These are phyloP conservation scores for Cranoglanis bouderius DNA, from an alignment of 2,113 vertebrate genomes.

Conservation along the genomic window DNA sequence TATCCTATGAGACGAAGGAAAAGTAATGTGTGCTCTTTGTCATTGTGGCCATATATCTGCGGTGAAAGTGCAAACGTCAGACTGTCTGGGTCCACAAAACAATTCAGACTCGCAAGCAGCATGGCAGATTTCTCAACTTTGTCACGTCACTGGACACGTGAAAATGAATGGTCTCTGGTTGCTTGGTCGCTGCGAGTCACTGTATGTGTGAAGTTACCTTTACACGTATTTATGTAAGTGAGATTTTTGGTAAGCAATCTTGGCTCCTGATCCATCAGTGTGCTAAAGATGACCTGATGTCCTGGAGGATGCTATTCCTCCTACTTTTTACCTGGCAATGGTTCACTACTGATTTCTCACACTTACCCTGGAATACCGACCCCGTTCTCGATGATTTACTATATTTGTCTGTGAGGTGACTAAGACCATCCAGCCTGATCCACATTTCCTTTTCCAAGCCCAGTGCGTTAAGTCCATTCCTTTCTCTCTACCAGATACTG, in stretches of 20 bases:
- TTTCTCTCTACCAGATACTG: not conserved
- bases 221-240: not conserved
- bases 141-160: too few relatives aligned
- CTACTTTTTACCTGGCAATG: not conserved
- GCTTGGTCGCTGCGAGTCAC: too few relatives aligned
- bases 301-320: not conserved
- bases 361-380: not conserved
- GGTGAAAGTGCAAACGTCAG: too few relatives aligned
- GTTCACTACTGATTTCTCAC: not conserved
- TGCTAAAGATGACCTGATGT: not conserved
- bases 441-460: not conserved
- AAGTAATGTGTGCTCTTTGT: too few relatives aligned
- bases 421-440: not conserved
- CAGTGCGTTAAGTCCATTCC: not conserved
- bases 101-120: too few relatives aligned
- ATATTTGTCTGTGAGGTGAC: not conserved
- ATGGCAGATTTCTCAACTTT: too few relatives aligned
- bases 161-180: too few relatives aligned
- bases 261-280: not conserved
- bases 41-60: too few relatives aligned
- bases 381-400: not conserved
- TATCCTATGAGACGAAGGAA: too few relatives aligned
- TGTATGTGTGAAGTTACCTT: too few relatives aligned
- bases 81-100: too few relatives aligned
- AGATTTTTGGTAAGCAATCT: not conserved